Evolutionary conservation across 1,140 invertebrate genomes (phyloP), one percentile per base, ranked within the genome.

Genomic region (Drosophila ohnishii): DNA sequence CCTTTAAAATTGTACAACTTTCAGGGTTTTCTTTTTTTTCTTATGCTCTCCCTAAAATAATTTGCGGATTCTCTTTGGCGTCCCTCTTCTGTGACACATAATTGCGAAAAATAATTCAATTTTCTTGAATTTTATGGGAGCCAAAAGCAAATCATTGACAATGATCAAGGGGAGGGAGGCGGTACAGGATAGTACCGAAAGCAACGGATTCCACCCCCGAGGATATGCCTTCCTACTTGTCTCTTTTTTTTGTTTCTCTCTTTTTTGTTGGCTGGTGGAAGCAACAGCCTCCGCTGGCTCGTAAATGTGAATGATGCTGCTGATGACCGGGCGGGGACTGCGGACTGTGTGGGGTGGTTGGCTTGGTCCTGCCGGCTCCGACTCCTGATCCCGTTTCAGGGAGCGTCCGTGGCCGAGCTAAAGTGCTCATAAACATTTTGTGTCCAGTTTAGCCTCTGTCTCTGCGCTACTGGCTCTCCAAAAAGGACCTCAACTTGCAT

Each of bases 61-160:
- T 39, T 64, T 58, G 39, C 40, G 37, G 25, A 63, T 40, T 40
- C 37, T 50, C 34, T 30, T 60, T 40, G 56, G 62, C 40, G 39
- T 66, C 45, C 45, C 30, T 35, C 10, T 50, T 32, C 37, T 55
- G 58, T 62, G 73, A 60, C 73, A 76, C 55, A 75, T 67, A 74
- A 75, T 67, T 51, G 59, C 58, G 45, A 62, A 72, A 79, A 73
- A 77, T 77, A 80, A 87, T 87, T 87, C 84, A 87, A 87, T 87
- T 87, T 87, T 65, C 76, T 45, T 51, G 67, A 64, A 83, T 87
- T 87, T 88, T 87, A 87, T 88, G 80, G 69, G 67, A 28, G 37
- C 64, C 79, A 64, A 88, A 83, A 87, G 84, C 79, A 88, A 88
- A 87, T 87, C 84, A 87, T 88, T 88, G 83, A 71, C 84, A 87